These are phyloP conservation scores for Peromyscus melanophrys DNA, from an alignment of 2,797 vertebrate genomes.

Conservation along the genomic window DNA sequence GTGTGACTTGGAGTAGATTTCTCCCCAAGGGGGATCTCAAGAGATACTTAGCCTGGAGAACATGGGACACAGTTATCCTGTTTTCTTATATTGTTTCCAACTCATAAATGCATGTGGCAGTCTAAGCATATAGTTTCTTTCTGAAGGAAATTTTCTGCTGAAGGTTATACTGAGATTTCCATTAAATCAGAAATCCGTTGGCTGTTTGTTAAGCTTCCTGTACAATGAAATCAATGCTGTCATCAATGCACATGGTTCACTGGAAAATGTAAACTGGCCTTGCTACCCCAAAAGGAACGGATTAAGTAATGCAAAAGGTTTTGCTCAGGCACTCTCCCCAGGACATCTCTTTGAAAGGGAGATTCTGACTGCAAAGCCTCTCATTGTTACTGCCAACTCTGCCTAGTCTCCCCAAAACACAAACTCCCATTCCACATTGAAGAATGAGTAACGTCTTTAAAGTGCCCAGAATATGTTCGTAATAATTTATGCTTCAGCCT, in stretches of 20 bases:
- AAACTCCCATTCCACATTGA: constrained; percentile 57
- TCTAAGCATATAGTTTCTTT: constrained; percentile 80
- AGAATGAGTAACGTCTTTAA: constrained; percentile 74
- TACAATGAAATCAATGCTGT: constrained; percentile 78
- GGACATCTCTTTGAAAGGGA: constrained; percentile 38
- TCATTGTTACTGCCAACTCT: constrained; percentile 53
- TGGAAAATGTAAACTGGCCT: constrained; percentile 75
- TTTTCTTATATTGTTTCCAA: constrained; percentile 57
- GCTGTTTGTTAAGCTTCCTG: constrained; percentile 78
- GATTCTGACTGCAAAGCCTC: constrained; percentile 42
- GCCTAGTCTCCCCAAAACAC: constrained; percentile 22
- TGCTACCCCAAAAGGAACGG: constrained; percentile 6
- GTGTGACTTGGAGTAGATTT: not conserved
- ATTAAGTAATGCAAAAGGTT: constrained; percentile 33
- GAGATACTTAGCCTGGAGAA: not conserved
- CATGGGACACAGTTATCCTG: not conserved
- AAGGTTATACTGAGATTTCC: constrained; percentile 83
- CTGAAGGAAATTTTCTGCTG: constrained; percentile 84
- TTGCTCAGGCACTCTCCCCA: not conserved
- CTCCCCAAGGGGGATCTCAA: not conserved
- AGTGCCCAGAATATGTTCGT: constrained; percentile 77
- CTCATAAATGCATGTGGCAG: constrained; percentile 83
- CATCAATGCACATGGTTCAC: constrained; percentile 52
- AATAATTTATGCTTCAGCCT: constrained; percentile 79
- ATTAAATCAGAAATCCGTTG: constrained; percentile 74